Conservation (phyloP, 2,888 invertebrate genomes). For the Pycnomerus fuliginosus region DNA sequence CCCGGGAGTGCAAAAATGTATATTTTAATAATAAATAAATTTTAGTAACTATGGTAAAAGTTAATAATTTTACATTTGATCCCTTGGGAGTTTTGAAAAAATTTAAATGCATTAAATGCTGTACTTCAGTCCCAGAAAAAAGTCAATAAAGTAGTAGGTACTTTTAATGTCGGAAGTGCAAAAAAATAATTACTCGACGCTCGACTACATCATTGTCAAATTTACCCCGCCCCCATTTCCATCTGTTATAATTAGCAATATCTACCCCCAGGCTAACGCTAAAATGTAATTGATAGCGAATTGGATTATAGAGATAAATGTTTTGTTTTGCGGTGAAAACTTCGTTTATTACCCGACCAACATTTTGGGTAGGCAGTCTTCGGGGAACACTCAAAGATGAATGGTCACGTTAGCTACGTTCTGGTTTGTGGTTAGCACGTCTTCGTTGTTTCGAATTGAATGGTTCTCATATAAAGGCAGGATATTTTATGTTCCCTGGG, state of each 20-base stretch:
- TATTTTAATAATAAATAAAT: too few species aligned
- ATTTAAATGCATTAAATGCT: too few species aligned
- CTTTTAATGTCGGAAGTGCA: too few species aligned
- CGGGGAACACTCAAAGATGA: slow-evolving; percentile 19
- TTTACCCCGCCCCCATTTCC: slow-evolving; percentile 1
- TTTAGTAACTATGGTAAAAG: too few species aligned
- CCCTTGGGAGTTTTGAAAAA: too few species aligned
- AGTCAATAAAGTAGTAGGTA: too few species aligned
- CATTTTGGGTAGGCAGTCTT: slow-evolving; percentile 8
- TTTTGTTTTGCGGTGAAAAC: slow-evolving; percentile 5
- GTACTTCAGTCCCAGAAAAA: not conserved
- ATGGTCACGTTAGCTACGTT: slow-evolving; percentile 16
- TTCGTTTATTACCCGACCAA: slow-evolving; percentile 14
- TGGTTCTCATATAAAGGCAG: slow-evolving; percentile 11
- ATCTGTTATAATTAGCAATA: slow-evolving; percentile 17
- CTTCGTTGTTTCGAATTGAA: slow-evolving; percentile 15
- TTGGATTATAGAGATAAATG: slow-evolving; percentile 21
- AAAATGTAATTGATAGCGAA: slow-evolving; percentile 18
- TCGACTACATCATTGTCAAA: too few species aligned
- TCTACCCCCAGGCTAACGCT: slow-evolving; percentile 8
- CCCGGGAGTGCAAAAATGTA: too few species aligned
- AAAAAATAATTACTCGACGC: too few species aligned
- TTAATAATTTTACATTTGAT: too few species aligned
- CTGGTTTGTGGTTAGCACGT: slow-evolving; percentile 17
- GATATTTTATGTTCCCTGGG: slow-evolving; percentile 13